These are phyloP conservation scores for Papilio polytes DNA, from an alignment of 1,140 invertebrate species.

Conservation along the genomic window DNA sequence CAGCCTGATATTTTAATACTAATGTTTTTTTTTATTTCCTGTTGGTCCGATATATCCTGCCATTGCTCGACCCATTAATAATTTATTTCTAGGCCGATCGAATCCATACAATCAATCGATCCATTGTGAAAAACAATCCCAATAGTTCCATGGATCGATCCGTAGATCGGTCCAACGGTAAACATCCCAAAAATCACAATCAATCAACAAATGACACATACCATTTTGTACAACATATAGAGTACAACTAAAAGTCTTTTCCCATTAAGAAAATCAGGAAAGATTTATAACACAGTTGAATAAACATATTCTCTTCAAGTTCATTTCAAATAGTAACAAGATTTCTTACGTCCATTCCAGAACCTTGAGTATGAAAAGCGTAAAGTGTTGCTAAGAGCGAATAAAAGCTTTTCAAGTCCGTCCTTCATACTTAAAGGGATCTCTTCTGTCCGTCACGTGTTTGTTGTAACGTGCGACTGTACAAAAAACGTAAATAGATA, in stretches of 20 bases:
- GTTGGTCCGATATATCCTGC: too few relatives aligned
- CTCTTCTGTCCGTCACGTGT: slow-evolving; percentile 3
- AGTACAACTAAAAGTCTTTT: neutral
- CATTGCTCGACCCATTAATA: too few relatives aligned
- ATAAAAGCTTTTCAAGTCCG: slow-evolving; percentile 17
- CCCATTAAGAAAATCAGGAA: neutral
- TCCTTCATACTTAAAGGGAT: neutral
- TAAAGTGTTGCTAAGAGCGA: slow-evolving; percentile 23
- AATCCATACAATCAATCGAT: too few relatives aligned
- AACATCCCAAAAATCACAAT: neutral
- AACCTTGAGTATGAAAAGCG: slow-evolving; percentile 11
- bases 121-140: too few relatives aligned
- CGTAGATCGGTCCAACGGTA: too few relatives aligned
- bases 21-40: too few relatives aligned
- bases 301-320: neutral
- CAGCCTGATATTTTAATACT: too few relatives aligned
- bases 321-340: neutral
- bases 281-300: neutral
- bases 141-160: too few relatives aligned
- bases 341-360: neutral
- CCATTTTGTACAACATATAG: neutral
- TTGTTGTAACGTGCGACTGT: neutral
- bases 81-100: too few relatives aligned
- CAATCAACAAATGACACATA: neutral
- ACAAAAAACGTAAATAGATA: neutral